Evolutionary conservation across 2,888 invertebrate species (phyloP), one percentile per base, ranked within the genome.

Genomic region (Calliopum simillimum): DNA sequence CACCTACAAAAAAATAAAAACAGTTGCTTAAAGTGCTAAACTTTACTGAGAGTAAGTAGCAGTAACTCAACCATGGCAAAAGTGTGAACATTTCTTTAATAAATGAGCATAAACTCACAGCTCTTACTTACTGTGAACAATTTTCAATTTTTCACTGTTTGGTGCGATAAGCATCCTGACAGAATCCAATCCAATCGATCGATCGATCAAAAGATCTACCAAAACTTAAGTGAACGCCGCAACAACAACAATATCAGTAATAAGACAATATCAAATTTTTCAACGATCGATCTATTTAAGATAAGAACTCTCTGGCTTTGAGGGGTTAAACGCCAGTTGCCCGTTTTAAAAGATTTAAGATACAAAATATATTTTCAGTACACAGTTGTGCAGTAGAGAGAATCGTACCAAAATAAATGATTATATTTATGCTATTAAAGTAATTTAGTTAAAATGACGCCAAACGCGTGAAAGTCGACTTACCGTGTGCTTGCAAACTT

Each of bases 401-500:
- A 46, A 46, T 14, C 61, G 11, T 6, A 21, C 12, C 11, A 3
- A 59, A 59, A 80, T 78, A 81, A 84, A 83, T 83, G 80, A 82
- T 83, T 82, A 80, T 83, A 79, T 82, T 83, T 84, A 83, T 80
- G 79, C 78, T 79, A 79, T 84, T 83, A 82, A 83, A 84, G 82
- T 79, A 83, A 83, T 84, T 83, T 83, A 80, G 78, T 76, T 44
- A 66, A 81, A 78, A 80, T 77, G 75, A 80, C 76, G 79, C 79
- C 76, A 80, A 76, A 55, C 73, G 71, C 69, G 61, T 46, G 46
- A 59, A 67, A 58, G 58, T 49, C 13, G 51, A 19, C 13, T 51
- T 21, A 23, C 11, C 55, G 25, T 14, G 23, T 14, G 21, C 19
- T 23, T 2, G 23, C 25, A 53, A 12, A 53, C 4, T 19, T 21